phyloP scores from a whole-genome alignment of 64 coral and sea anemone genomes.

The Stichodactyla helianthus region DNA sequence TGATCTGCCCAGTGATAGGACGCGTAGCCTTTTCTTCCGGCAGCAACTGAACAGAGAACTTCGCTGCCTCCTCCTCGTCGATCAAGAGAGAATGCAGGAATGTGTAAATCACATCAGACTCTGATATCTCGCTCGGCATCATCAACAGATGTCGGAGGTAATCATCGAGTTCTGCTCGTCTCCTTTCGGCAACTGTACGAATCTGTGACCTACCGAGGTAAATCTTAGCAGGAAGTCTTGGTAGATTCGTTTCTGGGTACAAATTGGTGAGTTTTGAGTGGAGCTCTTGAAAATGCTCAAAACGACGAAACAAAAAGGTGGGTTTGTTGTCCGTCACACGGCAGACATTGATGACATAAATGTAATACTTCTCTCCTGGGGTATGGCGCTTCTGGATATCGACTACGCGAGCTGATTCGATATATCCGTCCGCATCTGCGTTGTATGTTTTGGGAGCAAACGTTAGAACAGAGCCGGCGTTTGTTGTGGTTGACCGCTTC shows the following conservation, averaged over 20 bases:
- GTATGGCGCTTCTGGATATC: constrained; percentile 88
- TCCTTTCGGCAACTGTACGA: constrained; percentile 79
- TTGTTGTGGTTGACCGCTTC: constrained; percentile 28
- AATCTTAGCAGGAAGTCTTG: constrained; percentile 82
- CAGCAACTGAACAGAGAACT: constrained; percentile 67
- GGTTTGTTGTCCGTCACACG: constrained; percentile 48
- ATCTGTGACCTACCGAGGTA: constrained; percentile 95
- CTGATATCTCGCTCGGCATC: constrained; percentile 57
- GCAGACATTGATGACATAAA: constrained; percentile 87
- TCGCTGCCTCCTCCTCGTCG: constrained; percentile 54
- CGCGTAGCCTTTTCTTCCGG: constrained; percentile 87
- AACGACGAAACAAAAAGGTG: constrained; percentile 92
- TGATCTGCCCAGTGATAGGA: constrained; percentile 62
- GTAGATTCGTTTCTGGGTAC: constrained; percentile 75
- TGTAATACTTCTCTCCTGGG: constrained; percentile 86
- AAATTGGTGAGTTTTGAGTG: constrained; percentile 66
- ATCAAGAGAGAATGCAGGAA: constrained; percentile 63
- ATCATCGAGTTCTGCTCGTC: constrained; percentile 74
- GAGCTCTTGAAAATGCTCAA: constrained; percentile 87
- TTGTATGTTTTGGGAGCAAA: constrained; percentile 87
- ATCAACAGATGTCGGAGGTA: constrained; percentile 78
- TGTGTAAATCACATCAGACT: constrained; percentile 85
- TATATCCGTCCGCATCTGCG: constrained; percentile 51
- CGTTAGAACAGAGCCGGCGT: constrained; percentile 55
- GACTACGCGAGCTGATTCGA: constrained; percentile 87